A percentile compares a stretch with the other conserved stretches of the same genome.
Conservation (phyloP, 2,113 vertebrate genomes). For the Rutilus rutilus region DNA sequence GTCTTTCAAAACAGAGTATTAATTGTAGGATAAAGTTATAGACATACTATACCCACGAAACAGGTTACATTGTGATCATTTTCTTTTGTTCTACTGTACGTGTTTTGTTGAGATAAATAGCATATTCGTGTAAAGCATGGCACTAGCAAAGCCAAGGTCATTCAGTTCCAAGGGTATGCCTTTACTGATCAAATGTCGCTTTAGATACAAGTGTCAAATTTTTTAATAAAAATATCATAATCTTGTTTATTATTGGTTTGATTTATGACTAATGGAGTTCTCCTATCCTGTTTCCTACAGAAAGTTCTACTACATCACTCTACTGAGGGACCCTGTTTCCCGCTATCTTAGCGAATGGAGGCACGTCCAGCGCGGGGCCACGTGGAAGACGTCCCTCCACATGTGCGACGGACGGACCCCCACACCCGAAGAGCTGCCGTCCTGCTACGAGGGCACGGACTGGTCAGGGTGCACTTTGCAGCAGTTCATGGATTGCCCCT, state of each 20-base stretch:
- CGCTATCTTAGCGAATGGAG: slow-evolving; percentile 99
- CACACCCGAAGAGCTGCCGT: slow-evolving; percentile 91
- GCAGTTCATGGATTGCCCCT: slow-evolving; percentile 99
- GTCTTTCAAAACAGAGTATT: background rate
- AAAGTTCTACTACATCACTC: slow-evolving; percentile 98
- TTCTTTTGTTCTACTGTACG: background rate
- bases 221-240: background rate
- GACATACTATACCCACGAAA: background rate
- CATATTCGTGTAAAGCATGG: background rate
- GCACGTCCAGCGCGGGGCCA: slow-evolving; percentile 95
- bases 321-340: slow-evolving; percentile 95
- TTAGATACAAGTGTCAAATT: background rate
- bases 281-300: slow-evolving; percentile 65
- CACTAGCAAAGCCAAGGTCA: too few relatives aligned
- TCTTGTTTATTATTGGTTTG: background rate
- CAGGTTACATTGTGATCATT: background rate
- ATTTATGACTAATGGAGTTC: background rate
- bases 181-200: too few relatives aligned
- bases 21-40: background rate
- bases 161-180: background rate
- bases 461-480: slow-evolving; percentile 98
- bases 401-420: slow-evolving; percentile 98
- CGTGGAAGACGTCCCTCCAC: slow-evolving; percentile 97
- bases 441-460: slow-evolving; percentile 95
- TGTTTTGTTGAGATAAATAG: background rate